A percentile compares a stretch with the other conserved stretches of the same genome.
Evolutionary conservation across 2,797 vertebrate species (phyloP).

Genomic region (Cercopithecus mitis): DNA sequence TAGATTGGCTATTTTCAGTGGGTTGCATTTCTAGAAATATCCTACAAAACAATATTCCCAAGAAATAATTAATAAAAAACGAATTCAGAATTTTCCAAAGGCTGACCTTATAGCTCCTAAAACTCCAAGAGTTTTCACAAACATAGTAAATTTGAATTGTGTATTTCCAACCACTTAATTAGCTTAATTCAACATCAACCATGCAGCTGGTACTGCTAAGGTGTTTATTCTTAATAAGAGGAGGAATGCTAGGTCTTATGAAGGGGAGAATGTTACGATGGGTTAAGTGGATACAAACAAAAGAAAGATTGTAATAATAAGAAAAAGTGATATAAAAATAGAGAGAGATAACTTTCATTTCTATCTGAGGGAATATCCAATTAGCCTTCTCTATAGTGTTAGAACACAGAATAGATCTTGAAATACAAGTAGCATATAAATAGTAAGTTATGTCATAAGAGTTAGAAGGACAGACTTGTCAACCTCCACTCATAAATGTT

Average conservation of each 20-base stretch:
- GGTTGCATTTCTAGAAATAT: slow-evolving; percentile 42
- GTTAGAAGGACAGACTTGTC: neutral
- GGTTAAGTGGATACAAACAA: neutral
- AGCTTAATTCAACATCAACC: neutral
- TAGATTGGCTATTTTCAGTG: slow-evolving; percentile 42
- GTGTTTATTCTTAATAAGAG: neutral
- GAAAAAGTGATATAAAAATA: neutral
- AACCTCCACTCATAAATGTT: neutral
- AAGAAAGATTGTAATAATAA: neutral
- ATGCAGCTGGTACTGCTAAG: neutral
- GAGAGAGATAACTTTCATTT: neutral
- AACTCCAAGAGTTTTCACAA: neutral
- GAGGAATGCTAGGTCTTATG: neutral
- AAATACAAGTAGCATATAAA: neutral
- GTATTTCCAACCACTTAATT: neutral
- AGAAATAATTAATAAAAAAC: neutral
- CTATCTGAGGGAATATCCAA: neutral
- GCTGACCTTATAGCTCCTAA: neutral
- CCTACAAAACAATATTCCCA: neutral
- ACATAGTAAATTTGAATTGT: neutral
- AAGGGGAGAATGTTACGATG: neutral
- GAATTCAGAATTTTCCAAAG: neutral
- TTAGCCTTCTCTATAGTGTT: neutral
- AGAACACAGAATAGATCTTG: neutral
- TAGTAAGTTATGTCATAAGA: neutral